Evolutionary conservation across 2,113 vertebrate genomes (phyloP), one percentile per base, ranked within the genome.

Genomic region (Xyrauchen texanus): DNA sequence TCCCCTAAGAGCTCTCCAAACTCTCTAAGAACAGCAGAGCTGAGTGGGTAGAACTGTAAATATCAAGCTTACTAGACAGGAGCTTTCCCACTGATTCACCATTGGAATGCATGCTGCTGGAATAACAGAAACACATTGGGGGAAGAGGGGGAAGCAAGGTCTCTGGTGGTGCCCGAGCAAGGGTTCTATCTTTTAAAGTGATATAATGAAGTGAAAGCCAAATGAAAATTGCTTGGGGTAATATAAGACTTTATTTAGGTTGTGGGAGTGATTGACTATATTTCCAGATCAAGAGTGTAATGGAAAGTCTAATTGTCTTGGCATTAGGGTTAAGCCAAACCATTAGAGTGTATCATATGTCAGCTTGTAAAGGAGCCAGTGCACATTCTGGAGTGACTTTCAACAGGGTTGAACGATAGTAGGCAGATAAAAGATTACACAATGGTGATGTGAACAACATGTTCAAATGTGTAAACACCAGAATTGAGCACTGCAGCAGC

Each of bases 291-390:
- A 0, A 5, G 34, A 10, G 34, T 53, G 74, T 84, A 91, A 89
- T 88, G 84, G 84, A 85, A 83, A 83, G 85, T 84, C 82, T 85
- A 85, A 88, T 87, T 88, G 81, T 87, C 85, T 77, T 58, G 78
- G 78, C 82, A 85, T 77, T 78, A 68, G 64, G 81, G 87, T 65
- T 86, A 82, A 89, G 81, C 84, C 61, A 86, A 78, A 68, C 81
- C 60, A 87, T 90, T 84, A 84, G 68, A 82, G 80, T 83, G 68
- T 72, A 82, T 85, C 85, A 83, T 74, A 80, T 80, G 66, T 11
- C 64, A 45, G 58, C 76, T 85, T 84, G 82, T 85, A 79, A 87
- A 85, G 76, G 60, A 62, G 53, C 79, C 55, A 61, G 16, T 78
- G 60, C 69, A 64, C 21, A 47, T 52, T 57, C 73, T 79, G 52